Evolutionary conservation across 30 jellyfish, hydroid and myxozoan genomes (phyloP), one percentile per base, ranked within the genome.

Genomic region (Calvadosia cruxmelitensis): DNA sequence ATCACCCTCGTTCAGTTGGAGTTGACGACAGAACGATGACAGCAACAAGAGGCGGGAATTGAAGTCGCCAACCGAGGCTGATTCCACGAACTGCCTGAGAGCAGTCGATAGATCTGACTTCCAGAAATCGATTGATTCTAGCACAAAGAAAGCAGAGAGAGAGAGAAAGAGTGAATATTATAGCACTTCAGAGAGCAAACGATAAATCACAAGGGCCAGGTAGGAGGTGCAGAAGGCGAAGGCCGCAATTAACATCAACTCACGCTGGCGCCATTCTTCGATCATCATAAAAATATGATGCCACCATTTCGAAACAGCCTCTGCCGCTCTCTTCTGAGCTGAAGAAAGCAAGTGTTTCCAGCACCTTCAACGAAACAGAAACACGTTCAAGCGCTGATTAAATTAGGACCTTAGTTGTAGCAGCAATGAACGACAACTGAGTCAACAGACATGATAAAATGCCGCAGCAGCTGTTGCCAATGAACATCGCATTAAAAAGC

Each of bases 41-140:
- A 87, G 67, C 62, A 87, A 34, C 16, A 80, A 84, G 29, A 89
- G 84, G 26, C 98, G 71, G 3, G 95, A 67, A 34, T 50, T 64
- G 34, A 48, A 82, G 30, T 89, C 98, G 2, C 98, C 98, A 50
- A 89, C 20, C 16, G 50, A 34, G 3, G 95, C 77, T 31, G 78
- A 68, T 78, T 89, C 95, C 0, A 89, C 23, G 63, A 89, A 89
- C 53, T 76, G 73, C 69, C 78, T 85, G 23, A 75, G 29, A 24
- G 86, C 73, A 48, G 64, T 16, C 10, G 20, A 42, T 42, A 42
- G 15, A 5, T 42, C 57, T 42, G 57, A 42, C 57, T 42, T 20
- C 57, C 57, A 42, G 20, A 42, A 42, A 10, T 42, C 20, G 57
- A n/a, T n/a, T 5, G 70, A 32, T 3, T 64, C 84, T 73, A 62